Percentiles rank a stretch among this genome's conserved stretches.
Evolutionary conservation across 1,140 invertebrate genomes (phyloP).

Genomic region (Caerostris darwini): DNA sequence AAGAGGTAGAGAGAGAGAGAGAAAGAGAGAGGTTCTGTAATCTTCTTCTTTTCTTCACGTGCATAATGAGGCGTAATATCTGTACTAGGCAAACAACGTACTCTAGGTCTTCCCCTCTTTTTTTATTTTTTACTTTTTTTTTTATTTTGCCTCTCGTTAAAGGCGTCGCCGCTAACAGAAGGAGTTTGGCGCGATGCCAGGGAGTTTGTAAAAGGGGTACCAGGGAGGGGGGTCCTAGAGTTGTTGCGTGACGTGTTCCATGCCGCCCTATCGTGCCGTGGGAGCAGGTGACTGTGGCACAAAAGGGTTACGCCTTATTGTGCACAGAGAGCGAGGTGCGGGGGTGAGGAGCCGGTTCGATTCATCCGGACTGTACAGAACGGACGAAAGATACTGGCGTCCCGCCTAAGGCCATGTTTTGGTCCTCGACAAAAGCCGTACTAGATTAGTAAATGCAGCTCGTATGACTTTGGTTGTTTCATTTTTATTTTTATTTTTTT

Average conservation of each 20-base stretch:
- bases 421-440: conserved; percentile 34
- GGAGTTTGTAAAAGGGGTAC: neutral
- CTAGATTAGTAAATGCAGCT: conserved; percentile 12
- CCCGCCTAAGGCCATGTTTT: conserved; percentile 53
- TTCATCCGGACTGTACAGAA: conserved; percentile 54
- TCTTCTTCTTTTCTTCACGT: conserved; percentile 51
- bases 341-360: neutral
- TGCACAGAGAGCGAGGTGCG: conserved; percentile 19
- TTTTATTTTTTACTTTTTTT: neutral
- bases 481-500: neutral
- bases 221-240: neutral
- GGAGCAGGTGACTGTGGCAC: conserved; percentile 77
- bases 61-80: conserved; percentile 78
- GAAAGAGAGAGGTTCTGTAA: neutral
- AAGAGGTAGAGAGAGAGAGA: neutral
- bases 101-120: conserved; percentile 2
- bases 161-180: conserved; percentile 77
- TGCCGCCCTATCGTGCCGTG: conserved; percentile 52
- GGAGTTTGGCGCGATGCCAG: conserved; percentile 73
- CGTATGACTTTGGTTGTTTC: neutral
- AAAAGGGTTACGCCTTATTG: conserved; percentile 78
- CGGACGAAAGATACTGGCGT: conserved; percentile 62
- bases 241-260: conserved; percentile 68
- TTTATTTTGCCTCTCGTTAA: conserved; percentile 74
- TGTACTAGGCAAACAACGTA: conserved; percentile 77